Evolutionary conservation across 2,888 invertebrate species (phyloP), one percentile per base, ranked within the genome.

Genomic region (Thelaira solivaga): DNA sequence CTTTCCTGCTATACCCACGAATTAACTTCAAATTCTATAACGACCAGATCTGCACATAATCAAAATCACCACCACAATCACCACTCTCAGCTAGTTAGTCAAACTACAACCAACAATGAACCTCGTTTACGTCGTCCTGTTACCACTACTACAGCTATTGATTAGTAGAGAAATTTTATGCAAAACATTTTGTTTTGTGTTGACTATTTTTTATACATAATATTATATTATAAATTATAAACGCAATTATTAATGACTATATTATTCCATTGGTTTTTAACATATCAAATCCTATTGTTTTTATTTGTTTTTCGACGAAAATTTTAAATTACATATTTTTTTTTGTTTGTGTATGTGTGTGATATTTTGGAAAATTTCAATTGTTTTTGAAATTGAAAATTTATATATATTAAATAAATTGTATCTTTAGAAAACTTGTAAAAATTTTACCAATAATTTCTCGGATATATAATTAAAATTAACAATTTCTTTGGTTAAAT

Each of bases 1-100:
- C 86, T 88, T n/a, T 85, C 88, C 4, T 89, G 89, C 74, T 89
- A 85, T 78, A 83, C 84, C 26, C 86, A 85, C 4, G 86, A 86
- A 49, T 80, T 86, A 29, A 83, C 82, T 26, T 79, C 53, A 3
- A 74, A 61, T 20, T 43, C 77, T 18, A 36, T 69, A n/a, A 41
- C 64, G 10, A 39, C 26, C 11, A 43, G 31, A 7, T 39, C 61
- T 57, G 61, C 16, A 51, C 51, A 59, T 45, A 55, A 69, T 47
- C 39, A 72, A 45, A 67, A 53, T 34, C 43, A 8, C 34, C 34
- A 64, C 36, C 36, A 59, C 59, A 61, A 75, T 43, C 75, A 71
- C 49, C 75, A 74, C 13, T 53, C 55, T 49, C 74, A 74, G 49
- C 55, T 74, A 76, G 76, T 72, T 67, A 72, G 62, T 67, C 74